Evolutionary conservation across 2,888 invertebrate genomes (phyloP).

Genomic region (Pristionchus arcanus): DNA sequence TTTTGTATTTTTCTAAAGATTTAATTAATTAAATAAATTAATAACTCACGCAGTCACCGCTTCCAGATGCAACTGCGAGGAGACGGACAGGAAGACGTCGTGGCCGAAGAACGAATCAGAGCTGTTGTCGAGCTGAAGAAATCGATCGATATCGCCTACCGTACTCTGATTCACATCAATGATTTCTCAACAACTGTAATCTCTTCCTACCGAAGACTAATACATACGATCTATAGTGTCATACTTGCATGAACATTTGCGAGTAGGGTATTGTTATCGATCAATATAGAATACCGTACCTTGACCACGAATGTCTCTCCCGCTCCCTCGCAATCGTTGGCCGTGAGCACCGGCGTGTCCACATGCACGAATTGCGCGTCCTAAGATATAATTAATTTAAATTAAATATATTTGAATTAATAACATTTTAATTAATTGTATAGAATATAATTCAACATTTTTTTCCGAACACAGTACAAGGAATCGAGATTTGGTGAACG

Average conservation of each 20-base stretch:
- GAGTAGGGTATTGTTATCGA: too few species aligned
- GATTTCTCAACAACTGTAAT: too few species aligned
- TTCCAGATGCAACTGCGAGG: slow-evolving; percentile 96
- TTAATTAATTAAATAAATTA: background rate
- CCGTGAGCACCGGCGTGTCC: slow-evolving; percentile 91
- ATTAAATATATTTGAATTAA: background rate
- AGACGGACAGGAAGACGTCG: slow-evolving; percentile 90
- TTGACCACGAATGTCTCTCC: slow-evolving; percentile 90
- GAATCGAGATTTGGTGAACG: too few species aligned
- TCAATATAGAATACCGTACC: too few species aligned
- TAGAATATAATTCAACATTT: too few species aligned
- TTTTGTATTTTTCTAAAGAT: background rate
- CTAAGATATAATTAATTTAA: slow-evolving; percentile 68
- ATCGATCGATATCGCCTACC: slow-evolving; percentile 37
- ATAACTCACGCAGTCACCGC: slow-evolving; percentile 83
- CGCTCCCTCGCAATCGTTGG: slow-evolving; percentile 98
- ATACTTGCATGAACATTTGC: too few species aligned
- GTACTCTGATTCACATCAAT: background rate
- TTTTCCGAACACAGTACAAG: too few species aligned
- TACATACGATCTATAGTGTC: too few species aligned
- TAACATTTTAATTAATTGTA: too few species aligned
- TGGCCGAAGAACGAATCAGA: slow-evolving; percentile 85
- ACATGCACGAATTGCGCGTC: slow-evolving; percentile 82
- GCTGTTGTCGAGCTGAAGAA: slow-evolving; percentile 30
- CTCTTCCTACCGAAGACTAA: too few species aligned